Percentiles rank a stretch among this genome's conserved stretches.
These are phyloP conservation scores for Platorchestia sp. DNA, from an alignment of 1,140 invertebrate genomes.

Conservation along the genomic window DNA sequence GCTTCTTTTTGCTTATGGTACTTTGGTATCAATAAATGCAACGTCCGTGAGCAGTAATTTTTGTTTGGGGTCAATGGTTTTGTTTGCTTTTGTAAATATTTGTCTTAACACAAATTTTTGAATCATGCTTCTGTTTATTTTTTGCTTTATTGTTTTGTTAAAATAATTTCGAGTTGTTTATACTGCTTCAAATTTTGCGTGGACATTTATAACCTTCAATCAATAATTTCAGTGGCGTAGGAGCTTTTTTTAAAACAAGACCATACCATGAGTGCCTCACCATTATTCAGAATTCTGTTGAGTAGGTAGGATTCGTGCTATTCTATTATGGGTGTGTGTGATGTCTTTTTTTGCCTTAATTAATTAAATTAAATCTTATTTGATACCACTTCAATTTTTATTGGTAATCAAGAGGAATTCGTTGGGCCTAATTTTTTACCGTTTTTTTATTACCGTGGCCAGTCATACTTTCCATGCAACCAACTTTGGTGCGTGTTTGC, in stretches of 20 bases:
- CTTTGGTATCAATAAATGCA: no score
- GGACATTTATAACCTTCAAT: neutral
- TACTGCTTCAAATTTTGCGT: neutral
- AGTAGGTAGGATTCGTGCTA: no score
- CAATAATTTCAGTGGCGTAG: neutral
- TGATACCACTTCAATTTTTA: neutral
- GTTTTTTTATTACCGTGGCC: no score
- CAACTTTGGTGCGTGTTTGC: no score
- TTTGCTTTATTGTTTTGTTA: neutral
- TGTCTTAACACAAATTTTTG: neutral
- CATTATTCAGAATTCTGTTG: neutral
- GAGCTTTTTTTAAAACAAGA: neutral
- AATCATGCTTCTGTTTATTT: neutral
- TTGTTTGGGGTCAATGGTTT: neutral
- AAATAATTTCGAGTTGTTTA: neutral
- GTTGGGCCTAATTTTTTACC: no score
- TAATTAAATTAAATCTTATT: neutral
- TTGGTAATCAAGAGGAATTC: no score
- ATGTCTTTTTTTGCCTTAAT: neutral
- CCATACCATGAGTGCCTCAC: neutral
- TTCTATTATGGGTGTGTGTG: neutral
- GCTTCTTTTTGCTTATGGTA: neutral
- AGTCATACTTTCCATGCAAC: no score
- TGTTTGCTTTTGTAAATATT: neutral
- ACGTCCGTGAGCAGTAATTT: no score